A percentile compares a stretch with the other conserved stretches of the same genome.
Evolutionary conservation across 2,797 vertebrate species (phyloP).

Genomic region (Siniperca obscura): DNA sequence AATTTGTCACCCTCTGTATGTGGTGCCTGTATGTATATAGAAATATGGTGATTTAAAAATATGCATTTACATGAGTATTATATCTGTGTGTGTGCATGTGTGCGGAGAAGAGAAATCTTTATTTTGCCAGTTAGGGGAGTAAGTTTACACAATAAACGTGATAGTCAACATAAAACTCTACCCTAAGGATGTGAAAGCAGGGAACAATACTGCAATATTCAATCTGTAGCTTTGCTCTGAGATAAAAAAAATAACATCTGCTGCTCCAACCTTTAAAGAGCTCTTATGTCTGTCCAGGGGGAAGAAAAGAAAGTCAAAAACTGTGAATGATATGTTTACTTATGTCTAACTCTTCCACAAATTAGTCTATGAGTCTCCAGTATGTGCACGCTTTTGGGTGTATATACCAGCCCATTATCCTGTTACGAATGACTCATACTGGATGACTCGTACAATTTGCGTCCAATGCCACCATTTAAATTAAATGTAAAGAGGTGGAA

Average conservation of each 20-base stretch:
- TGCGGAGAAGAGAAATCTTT: background rate
- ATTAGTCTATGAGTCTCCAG: background rate
- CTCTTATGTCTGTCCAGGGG: slow-evolving; percentile 1
- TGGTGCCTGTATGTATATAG: background rate
- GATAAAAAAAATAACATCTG: slow-evolving; percentile 39
- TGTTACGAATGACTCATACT: background rate
- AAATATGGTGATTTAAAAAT: background rate
- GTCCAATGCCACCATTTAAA: background rate
- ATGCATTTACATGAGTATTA: background rate
- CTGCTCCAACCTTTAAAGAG: slow-evolving; percentile 17
- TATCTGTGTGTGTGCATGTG: background rate
- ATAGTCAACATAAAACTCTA: slow-evolving; percentile 25
- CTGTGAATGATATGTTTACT: background rate
- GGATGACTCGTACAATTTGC: background rate
- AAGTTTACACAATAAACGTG: slow-evolving; percentile 26
- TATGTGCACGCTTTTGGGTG: background rate
- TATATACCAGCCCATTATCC: background rate
- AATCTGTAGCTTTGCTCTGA: slow-evolving; percentile 22
- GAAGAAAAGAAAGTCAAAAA: slow-evolving; percentile 25
- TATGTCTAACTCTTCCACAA: background rate
- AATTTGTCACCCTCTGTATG: background rate
- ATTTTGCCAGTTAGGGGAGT: background rate
- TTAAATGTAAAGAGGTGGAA: background rate
- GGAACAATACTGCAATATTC: slow-evolving; percentile 23
- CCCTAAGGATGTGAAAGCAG: slow-evolving; percentile 15